These are phyloP conservation scores for Hypsopygia costalis DNA, from an alignment of 2,888 invertebrate species.

Conservation along the genomic window DNA sequence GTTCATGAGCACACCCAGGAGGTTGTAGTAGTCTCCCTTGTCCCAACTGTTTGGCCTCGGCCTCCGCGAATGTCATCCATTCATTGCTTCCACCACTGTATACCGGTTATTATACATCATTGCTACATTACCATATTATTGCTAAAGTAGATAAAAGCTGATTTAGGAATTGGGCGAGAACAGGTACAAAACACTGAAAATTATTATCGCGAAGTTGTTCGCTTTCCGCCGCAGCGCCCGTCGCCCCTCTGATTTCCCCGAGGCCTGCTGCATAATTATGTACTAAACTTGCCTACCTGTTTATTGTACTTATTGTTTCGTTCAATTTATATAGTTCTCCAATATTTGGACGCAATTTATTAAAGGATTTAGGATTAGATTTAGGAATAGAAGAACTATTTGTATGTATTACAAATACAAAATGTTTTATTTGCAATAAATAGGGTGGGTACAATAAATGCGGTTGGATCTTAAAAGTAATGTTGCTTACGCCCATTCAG, in stretches of 20 bases:
- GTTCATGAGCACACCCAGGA: constrained; percentile 88
- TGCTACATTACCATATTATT: too few species aligned
- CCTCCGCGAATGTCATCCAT: constrained; percentile 90
- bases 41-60: constrained; percentile 87
- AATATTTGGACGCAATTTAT: too few species aligned
- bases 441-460: too few species aligned
- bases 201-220: neutral
- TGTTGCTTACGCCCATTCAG: too few species aligned
- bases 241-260: neutral
- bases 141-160: too few species aligned
- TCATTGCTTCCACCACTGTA: constrained; percentile 76
- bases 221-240: neutral
- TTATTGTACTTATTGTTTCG: neutral
- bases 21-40: constrained; percentile 90
- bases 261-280: neutral
- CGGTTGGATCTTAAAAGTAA: too few species aligned
- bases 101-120: too few species aligned
- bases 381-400: too few species aligned
- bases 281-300: neutral
- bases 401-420: too few species aligned
- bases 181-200: neutral
- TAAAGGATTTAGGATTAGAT: too few species aligned
- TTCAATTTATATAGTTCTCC: neutral
- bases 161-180: too few species aligned
- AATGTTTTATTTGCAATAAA: too few species aligned